Evolutionary conservation across 2,888 invertebrate genomes (phyloP).

Genomic region (Blastobasis lacticolella): DNA sequence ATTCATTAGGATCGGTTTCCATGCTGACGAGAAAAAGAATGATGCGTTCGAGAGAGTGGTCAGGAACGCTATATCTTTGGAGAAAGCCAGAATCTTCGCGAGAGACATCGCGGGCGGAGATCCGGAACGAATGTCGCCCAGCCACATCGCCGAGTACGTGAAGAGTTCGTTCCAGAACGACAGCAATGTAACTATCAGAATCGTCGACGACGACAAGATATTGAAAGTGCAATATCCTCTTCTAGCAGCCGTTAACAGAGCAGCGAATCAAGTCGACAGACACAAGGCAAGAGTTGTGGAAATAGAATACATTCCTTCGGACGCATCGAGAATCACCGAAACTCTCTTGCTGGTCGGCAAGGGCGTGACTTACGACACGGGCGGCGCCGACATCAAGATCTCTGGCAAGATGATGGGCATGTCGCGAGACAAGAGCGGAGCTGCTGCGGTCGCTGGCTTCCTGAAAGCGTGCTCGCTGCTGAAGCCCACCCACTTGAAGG

Average conservation of each 20-base stretch:
- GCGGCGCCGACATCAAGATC: slow-evolving; percentile 84
- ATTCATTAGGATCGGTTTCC: slow-evolving; percentile 76
- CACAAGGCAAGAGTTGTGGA: slow-evolving; percentile 76
- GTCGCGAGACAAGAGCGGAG: slow-evolving; percentile 93
- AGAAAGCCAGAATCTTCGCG: slow-evolving; percentile 76
- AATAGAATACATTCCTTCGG: slow-evolving; percentile 78
- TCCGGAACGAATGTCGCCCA: slow-evolving; percentile 92
- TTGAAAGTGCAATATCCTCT: slow-evolving; percentile 86
- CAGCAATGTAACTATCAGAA: slow-evolving; percentile 75
- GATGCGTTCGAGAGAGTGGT: slow-evolving; percentile 73
- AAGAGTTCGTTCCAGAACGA: slow-evolving; percentile 73
- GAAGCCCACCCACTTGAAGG: slow-evolving; percentile 83
- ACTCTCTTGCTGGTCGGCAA: slow-evolving; percentile 90
- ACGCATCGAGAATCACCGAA: slow-evolving; percentile 66
- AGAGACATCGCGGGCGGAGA: slow-evolving; percentile 81
- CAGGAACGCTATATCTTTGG: slow-evolving; percentile 76
- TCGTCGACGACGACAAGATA: slow-evolving; percentile 74
- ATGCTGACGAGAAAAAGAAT: slow-evolving; percentile 70
- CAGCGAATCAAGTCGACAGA: slow-evolving; percentile 78
- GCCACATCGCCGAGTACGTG: slow-evolving; percentile 83
- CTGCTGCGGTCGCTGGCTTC: slow-evolving; percentile 92
- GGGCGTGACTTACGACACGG: slow-evolving; percentile 89
- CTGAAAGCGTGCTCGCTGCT: slow-evolving; percentile 82
- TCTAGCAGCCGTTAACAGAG: slow-evolving; percentile 82
- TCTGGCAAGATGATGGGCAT: slow-evolving; percentile 85